Percentiles rank a stretch among this genome's conserved stretches.
These are phyloP conservation scores for Protodeltote pygarga DNA, from an alignment of 2,888 invertebrate species.

Conservation along the genomic window DNA sequence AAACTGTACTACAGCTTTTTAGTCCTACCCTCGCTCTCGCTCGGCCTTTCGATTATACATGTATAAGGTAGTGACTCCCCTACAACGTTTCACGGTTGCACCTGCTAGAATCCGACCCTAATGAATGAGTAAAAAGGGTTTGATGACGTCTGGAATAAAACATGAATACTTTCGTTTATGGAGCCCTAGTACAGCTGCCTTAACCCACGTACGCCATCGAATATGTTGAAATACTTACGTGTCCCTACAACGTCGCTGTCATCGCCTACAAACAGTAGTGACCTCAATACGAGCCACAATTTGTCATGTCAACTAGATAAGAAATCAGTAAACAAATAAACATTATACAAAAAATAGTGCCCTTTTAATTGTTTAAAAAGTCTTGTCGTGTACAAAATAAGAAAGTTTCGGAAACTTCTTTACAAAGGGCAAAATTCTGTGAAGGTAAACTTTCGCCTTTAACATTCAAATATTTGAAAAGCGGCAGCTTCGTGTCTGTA, in stretches of 20 bases:
- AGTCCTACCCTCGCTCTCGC: no score
- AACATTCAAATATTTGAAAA: slow-evolving; percentile 32
- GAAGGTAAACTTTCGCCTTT: slow-evolving; percentile 35
- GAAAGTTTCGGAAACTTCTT: slow-evolving; percentile 13
- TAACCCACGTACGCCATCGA: slow-evolving; percentile 13
- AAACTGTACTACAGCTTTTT: no score
- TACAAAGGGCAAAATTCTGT: slow-evolving; percentile 16
- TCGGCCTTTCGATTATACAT: no score
- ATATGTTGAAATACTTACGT: slow-evolving; percentile 20
- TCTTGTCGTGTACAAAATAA: slow-evolving; percentile 1
- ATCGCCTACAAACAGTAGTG: slow-evolving; percentile 29
- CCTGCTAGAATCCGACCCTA: no score
- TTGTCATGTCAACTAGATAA: slow-evolving; percentile 29
- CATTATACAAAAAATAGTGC: slow-evolving; percentile 11
- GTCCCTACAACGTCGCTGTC: slow-evolving; percentile 1
- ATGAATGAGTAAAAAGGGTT: no score
- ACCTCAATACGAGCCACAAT: slow-evolving; percentile 29
- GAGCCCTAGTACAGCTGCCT: slow-evolving; percentile 5
- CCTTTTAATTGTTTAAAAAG: slow-evolving; percentile 1
- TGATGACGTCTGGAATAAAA: no score
- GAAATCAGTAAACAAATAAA: slow-evolving; percentile 20
- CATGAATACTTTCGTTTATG: slow-evolving; percentile 13
- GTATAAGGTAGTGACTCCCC: no score
- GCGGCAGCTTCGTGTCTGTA: slow-evolving; percentile 9
- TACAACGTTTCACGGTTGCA: no score